Percentiles rank a stretch among this genome's conserved stretches.
phyloP scores from a whole-genome alignment of 2,797 vertebrate species.

The Tragelaphus eurycerus region DNA sequence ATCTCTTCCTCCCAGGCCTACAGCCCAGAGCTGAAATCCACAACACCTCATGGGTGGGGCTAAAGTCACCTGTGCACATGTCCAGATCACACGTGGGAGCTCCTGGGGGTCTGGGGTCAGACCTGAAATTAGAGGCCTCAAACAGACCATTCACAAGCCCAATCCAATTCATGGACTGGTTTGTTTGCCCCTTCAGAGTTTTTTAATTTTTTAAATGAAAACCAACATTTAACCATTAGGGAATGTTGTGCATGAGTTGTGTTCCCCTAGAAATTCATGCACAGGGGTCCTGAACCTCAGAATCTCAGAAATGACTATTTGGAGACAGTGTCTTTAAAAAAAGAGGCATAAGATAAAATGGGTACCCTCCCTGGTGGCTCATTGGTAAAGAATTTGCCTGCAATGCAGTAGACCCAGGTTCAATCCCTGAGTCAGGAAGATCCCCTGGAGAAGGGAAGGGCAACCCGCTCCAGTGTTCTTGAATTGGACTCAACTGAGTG shows the following conservation, averaged over 20 bases:
- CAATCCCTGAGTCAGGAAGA: background rate
- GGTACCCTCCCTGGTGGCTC: background rate
- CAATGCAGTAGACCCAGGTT: background rate
- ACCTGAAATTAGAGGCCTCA: background rate
- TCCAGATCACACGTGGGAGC: background rate
- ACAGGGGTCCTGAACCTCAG: background rate
- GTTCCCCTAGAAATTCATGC: background rate
- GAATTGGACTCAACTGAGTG: background rate
- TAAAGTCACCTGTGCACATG: background rate
- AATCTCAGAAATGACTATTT: background rate
- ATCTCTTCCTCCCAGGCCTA: background rate
- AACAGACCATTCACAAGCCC: background rate
- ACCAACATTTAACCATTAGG: background rate
- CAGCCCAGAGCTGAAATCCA: background rate
- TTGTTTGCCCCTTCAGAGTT: background rate
- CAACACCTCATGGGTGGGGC: background rate
- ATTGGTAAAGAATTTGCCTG: background rate
- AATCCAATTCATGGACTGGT: background rate
- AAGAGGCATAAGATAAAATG: background rate
- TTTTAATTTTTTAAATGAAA: background rate
- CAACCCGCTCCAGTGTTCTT: background rate
- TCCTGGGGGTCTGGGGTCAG: background rate
- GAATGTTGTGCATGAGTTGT: background rate
- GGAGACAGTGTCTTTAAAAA: background rate
- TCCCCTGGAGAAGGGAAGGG: background rate